Conservation (phyloP, 2,113 vertebrate genomes). For the Puntigrus tetrazona region DNA sequence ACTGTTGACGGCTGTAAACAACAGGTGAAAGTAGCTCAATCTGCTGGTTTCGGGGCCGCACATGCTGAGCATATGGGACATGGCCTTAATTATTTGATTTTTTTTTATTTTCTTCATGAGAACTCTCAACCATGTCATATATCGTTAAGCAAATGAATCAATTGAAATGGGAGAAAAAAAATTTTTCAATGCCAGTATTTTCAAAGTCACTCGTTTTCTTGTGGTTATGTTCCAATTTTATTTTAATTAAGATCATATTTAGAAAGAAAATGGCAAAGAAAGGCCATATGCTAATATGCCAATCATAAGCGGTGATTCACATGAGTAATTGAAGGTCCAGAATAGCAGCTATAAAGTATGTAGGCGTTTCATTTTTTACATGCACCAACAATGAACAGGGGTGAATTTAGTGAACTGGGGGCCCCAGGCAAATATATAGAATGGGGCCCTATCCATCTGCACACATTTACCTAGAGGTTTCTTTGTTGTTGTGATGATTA, state of each 20-base stretch:
- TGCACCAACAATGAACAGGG: neutral
- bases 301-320: neutral
- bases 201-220: constrained; percentile 28
- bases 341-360: neutral
- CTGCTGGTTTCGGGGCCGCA: neutral
- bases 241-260: constrained; percentile 40
- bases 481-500: no score
- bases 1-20: neutral
- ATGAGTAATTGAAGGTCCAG: neutral
- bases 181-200: constrained; percentile 31
- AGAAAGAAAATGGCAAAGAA: neutral
- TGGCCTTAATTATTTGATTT: neutral
- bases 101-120: neutral
- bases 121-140: constrained; percentile 9
- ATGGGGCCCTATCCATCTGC: neutral
- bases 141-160: constrained; percentile 42
- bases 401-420: no score
- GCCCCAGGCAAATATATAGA: no score
- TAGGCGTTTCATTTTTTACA: neutral
- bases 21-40: neutral
- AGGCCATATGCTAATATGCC: neutral
- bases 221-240: neutral
- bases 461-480: no score
- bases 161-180: constrained; percentile 17
- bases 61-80: neutral